Evolutionary conservation across 2,797 vertebrate genomes (phyloP), one percentile per base, ranked within the genome.

Genomic region (Chiroxiphia lanceolata): DNA sequence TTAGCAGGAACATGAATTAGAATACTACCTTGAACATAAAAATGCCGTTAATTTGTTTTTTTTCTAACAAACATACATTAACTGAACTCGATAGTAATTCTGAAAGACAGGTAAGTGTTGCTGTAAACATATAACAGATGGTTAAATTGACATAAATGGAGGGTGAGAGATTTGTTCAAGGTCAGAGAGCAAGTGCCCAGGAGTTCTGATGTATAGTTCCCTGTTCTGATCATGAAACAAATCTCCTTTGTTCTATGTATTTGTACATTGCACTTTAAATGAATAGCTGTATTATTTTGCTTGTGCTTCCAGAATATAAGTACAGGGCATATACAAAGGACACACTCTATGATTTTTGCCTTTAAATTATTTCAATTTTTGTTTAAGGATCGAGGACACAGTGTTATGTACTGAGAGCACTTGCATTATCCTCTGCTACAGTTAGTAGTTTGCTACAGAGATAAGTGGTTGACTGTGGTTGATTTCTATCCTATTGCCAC

Each of bases 141-240:
- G 90, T 96, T 95, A 89, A 89, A 75, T 57, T 87, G 91, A 94
- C 72, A 47, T 89, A 94, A 91, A 88, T 83, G 87, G 74, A 75
- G 82, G 65, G 89, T 90, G 77, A 90, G 90, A 89, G 71, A 89
- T 91, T 93, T 94, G 83, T 83, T 90, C 69, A 90, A 92, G 89
- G 96, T 96, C 95, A 95, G 80, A 93, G 94, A 94, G 91, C 95
- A 97, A 95, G 91, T 93, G 85, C 74, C 80, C 87, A 93, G 91
- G 88, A 95, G 93, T 79, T 94, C 85, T 93, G 72, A 86, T 65
- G 70, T 93, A 48, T 0, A 79, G 69, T 60, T 86, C 89, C 29
- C 67, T 87, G 64, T 93, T 96, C 78, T 77, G 64, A 64, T 77
- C 56, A 50, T 61, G 77, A 71, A 96, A 96, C 93, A 95, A 76